Evolutionary conservation across 2,797 vertebrate genomes (phyloP).

Genomic region (Garrulus glandarius): DNA sequence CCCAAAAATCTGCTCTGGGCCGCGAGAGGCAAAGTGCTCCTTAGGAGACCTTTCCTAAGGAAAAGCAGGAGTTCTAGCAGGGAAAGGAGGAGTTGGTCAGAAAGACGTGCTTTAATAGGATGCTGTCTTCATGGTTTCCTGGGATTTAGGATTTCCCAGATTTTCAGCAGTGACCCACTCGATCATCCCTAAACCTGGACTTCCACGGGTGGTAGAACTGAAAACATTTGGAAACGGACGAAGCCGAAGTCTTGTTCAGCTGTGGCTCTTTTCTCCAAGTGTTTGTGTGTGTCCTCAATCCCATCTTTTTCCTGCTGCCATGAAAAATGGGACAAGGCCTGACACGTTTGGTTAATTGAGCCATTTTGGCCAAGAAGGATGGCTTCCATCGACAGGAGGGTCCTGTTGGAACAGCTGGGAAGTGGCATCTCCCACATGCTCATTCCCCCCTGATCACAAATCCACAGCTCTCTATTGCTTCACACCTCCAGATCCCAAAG

Average conservation of each 20-base stretch:
- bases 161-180: not conserved
- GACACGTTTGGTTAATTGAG: accelerated
- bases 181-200: not conserved
- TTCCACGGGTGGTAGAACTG: accelerated
- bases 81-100: not conserved
- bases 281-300: accelerated
- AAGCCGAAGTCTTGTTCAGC: accelerated
- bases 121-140: too few relatives aligned
- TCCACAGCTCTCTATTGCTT: not conserved
- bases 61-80: not conserved
- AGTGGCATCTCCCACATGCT: accelerated
- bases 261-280: accelerated
- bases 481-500: not conserved
- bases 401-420: too few relatives aligned
- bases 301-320: not conserved
- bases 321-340: not conserved
- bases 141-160: not conserved
- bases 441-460: not conserved
- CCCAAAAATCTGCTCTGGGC: not conserved
- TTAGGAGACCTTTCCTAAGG: not conserved
- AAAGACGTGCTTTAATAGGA: not conserved
- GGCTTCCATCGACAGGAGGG: too few relatives aligned
- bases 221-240: not conserved
- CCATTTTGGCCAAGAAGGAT: not conserved
- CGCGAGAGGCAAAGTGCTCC: not conserved